Evolutionary conservation across 1,140 invertebrate genomes (phyloP).

Genomic region (Scylla paramamosain): DNA sequence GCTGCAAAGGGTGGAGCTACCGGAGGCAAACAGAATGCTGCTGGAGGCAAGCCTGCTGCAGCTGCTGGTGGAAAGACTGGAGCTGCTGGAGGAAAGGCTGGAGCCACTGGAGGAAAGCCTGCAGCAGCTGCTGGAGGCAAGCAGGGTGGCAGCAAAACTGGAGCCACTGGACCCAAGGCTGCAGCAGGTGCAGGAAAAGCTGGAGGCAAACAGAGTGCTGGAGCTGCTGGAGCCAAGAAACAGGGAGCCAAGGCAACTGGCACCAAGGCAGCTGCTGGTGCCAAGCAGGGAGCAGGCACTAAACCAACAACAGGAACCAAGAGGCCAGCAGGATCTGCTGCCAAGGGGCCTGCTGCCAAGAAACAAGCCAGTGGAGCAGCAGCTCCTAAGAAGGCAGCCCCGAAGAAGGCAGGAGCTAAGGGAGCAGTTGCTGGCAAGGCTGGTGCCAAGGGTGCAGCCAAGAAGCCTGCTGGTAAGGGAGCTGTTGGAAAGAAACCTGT

Average conservation of each 20-base stretch:
- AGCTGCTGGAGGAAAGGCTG: background rate
- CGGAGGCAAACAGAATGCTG: slow-evolving; percentile 1
- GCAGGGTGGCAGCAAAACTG: background rate
- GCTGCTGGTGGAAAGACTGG: background rate
- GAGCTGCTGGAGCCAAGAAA: background rate
- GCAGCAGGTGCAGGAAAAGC: slow-evolving; percentile 9
- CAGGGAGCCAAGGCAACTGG: background rate
- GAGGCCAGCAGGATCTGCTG: slow-evolving; percentile 47
- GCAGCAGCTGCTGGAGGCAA: slow-evolving; percentile 30
- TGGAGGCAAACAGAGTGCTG: background rate
- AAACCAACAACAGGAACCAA: slow-evolving; percentile 41
- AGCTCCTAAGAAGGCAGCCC: slow-evolving; percentile 29
- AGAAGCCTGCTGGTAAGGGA: slow-evolving; percentile 35
- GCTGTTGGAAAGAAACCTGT: slow-evolving; percentile 50
- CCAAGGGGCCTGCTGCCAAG: slow-evolving; percentile 52
- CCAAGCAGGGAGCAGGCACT: background rate
- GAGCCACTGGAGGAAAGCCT: slow-evolving; percentile 6
- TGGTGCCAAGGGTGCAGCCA: slow-evolving; percentile 51
- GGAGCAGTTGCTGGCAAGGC: slow-evolving; percentile 74
- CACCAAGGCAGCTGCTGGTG: background rate
- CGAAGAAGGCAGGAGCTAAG: slow-evolving; percentile 55
- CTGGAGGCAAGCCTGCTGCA: slow-evolving; percentile 17
- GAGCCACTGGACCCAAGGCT: background rate
- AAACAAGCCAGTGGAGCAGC: slow-evolving; percentile 27
- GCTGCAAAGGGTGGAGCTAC: background rate